Evolutionary conservation across 2,888 invertebrate species (phyloP).

Genomic region (Caenorhabditis afra): DNA sequence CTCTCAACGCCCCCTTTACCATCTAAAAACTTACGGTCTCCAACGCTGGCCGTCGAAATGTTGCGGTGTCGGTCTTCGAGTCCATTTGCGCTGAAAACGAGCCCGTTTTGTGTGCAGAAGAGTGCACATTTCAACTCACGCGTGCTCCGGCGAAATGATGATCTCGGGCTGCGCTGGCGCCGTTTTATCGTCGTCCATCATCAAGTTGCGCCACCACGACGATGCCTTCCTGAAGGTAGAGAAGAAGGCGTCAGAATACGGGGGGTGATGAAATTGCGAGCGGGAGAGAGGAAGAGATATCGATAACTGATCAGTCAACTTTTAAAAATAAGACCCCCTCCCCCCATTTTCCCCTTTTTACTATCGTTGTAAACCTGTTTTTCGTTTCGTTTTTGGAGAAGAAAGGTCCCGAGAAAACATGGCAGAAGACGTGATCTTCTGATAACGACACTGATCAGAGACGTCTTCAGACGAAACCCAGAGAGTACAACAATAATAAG

Average conservation of each 20-base stretch:
- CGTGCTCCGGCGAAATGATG: slow-evolving; percentile 61
- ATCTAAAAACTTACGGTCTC: slow-evolving; percentile 68
- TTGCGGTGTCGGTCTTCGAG: slow-evolving; percentile 66
- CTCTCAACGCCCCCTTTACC: too few relatives aligned
- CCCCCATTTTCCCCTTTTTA: too few relatives aligned
- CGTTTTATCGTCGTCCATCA: slow-evolving; percentile 68
- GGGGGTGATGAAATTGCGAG: too few relatives aligned
- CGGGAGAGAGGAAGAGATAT: neutral
- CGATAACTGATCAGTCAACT: slow-evolving; percentile 13
- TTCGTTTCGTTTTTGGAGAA: neutral
- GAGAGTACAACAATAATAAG: too few relatives aligned
- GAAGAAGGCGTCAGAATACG: neutral
- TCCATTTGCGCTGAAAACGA: slow-evolving; percentile 58
- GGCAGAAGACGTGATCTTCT: too few relatives aligned
- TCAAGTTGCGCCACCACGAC: slow-evolving; percentile 70
- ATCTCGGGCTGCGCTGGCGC: slow-evolving; percentile 59
- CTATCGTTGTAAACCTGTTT: neutral
- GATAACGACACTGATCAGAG: too few relatives aligned
- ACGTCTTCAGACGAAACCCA: too few relatives aligned
- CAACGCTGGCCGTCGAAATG: slow-evolving; percentile 70
- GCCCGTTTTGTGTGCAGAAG: too few relatives aligned
- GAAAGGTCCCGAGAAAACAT: neutral
- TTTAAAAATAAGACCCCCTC: neutral
- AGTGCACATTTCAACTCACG: slow-evolving; percentile 30
- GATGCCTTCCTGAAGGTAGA: slow-evolving; percentile 58